phyloP scores from a whole-genome alignment of 2,113 vertebrate genomes.

The Piprites chloris region DNA sequence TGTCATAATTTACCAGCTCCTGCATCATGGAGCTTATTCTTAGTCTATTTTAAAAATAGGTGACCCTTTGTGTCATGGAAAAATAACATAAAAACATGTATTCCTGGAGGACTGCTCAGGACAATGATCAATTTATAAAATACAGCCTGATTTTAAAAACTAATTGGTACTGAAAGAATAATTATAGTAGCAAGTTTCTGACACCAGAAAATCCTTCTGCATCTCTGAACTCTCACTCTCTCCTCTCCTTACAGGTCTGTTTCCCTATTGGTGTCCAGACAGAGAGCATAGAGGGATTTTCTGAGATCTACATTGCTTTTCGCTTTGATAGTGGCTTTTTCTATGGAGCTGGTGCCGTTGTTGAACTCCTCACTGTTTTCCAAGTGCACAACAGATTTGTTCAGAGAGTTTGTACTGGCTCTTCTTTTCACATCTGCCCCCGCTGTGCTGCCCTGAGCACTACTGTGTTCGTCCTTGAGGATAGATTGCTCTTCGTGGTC shows the following conservation, averaged over 20 bases:
- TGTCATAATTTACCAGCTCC: slow-evolving; percentile 59
- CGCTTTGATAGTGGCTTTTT: slow-evolving; percentile 86
- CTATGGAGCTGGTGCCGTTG: slow-evolving; percentile 65
- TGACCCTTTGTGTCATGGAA: slow-evolving; percentile 65
- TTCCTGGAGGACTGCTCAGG: slow-evolving; percentile 22
- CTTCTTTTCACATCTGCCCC: slow-evolving; percentile 74
- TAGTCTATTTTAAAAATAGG: slow-evolving; percentile 77
- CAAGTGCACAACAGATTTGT: slow-evolving; percentile 76
- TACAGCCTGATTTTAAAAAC: slow-evolving; percentile 42
- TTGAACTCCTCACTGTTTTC: slow-evolving; percentile 75
- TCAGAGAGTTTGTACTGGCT: slow-evolving; percentile 75
- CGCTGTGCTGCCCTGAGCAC: slow-evolving; percentile 49
- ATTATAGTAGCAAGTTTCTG: neutral
- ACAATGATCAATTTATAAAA: slow-evolving; percentile 47
- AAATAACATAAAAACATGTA: slow-evolving; percentile 49
- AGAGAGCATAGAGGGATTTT: slow-evolving; percentile 90
- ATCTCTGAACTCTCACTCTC: neutral
- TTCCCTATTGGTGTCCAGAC: slow-evolving; percentile 86
- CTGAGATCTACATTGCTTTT: slow-evolving; percentile 89
- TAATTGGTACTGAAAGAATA: slow-evolving; percentile 35
- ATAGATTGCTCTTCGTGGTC: slow-evolving; percentile 85
- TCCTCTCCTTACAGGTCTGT: slow-evolving; percentile 82
- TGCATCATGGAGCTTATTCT: slow-evolving; percentile 73
- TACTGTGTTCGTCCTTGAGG: slow-evolving; percentile 83
- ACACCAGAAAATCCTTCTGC: neutral